These are phyloP conservation scores for Prietella phreatophila DNA, from an alignment of 2,113 vertebrate genomes.

Conservation along the genomic window DNA sequence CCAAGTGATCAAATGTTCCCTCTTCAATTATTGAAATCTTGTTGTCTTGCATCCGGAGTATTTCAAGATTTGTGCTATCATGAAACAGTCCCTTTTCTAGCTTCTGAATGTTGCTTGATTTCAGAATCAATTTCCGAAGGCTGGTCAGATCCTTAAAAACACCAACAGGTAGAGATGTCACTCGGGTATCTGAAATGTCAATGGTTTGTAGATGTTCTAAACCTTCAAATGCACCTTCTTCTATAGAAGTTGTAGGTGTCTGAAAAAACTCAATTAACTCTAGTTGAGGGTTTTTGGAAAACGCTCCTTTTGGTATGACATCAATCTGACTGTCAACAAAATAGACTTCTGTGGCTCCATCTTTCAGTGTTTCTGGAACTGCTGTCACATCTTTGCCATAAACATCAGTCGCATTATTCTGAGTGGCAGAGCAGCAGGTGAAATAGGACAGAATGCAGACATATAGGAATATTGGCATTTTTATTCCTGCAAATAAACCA, in stretches of 20 bases:
- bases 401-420: constrained; percentile 53
- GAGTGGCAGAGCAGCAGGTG: constrained; percentile 20
- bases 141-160: constrained; percentile 70
- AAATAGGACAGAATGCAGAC: constrained; percentile 49
- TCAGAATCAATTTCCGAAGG: constrained; percentile 68
- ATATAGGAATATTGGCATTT: constrained; percentile 22
- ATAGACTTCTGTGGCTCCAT: constrained; percentile 67
- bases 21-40: constrained; percentile 71
- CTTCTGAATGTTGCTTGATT: constrained; percentile 63
- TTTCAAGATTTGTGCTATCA: constrained; percentile 59
- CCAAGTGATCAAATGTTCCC: constrained; percentile 72
- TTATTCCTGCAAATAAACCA: constrained; percentile 19
- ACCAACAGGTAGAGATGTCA: constrained; percentile 66
- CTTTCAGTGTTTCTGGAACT: constrained; percentile 62
- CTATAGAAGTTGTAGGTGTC: constrained; percentile 64
- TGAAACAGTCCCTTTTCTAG: constrained; percentile 74
- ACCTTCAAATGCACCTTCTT: constrained; percentile 76
- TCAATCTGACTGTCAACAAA: constrained; percentile 70
- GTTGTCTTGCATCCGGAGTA: constrained; percentile 68
- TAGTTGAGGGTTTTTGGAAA: constrained; percentile 68
- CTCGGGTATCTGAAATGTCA: constrained; percentile 67
- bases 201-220: constrained; percentile 61
- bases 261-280: constrained; percentile 69
- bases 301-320: constrained; percentile 66
- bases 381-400: constrained; percentile 59